phyloP scores from a whole-genome alignment of 2,888 invertebrate species.

The Eubasilissa splendida region DNA sequence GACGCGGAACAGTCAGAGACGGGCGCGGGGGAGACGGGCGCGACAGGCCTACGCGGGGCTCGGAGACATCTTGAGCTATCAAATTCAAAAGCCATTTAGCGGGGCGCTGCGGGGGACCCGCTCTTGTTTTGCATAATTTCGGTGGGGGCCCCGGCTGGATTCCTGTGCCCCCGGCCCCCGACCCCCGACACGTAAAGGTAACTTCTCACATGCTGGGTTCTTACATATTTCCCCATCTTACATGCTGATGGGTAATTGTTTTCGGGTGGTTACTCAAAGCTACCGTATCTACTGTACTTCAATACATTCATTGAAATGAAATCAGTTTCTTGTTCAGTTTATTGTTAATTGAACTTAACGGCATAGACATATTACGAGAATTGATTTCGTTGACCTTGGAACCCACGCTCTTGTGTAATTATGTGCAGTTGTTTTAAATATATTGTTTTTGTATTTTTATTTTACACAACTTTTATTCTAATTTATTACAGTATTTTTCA shows the following conservation, averaged over 20 bases:
- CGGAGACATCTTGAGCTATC: conserved; percentile 58
- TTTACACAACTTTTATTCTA: no score
- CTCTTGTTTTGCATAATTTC: conserved; percentile 57
- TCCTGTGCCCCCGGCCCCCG: neutral
- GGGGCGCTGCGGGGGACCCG: conserved; percentile 43
- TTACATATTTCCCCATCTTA: neutral
- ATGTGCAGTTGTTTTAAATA: no score
- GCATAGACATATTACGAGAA: no score
- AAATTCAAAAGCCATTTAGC: conserved; percentile 58
- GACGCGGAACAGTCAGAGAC: neutral
- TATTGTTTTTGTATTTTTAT: no score
- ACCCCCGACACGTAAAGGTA: conserved; percentile 8
- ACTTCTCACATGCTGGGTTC: conserved; percentile 8
- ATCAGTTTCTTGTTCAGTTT: no score
- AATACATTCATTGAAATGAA: no score
- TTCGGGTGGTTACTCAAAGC: no score
- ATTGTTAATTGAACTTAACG: no score
- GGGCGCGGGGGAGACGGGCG: conserved; percentile 2
- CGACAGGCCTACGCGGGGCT: conserved; percentile 9
- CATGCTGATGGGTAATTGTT: neutral
- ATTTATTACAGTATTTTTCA: no score
- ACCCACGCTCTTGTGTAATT: no score
- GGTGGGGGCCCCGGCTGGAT: conserved; percentile 31
- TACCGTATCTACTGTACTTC: no score
- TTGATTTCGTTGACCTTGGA: no score